Conservation (phyloP, 1,140 invertebrate genomes). For the Anoplolepis gracilipes region DNA sequence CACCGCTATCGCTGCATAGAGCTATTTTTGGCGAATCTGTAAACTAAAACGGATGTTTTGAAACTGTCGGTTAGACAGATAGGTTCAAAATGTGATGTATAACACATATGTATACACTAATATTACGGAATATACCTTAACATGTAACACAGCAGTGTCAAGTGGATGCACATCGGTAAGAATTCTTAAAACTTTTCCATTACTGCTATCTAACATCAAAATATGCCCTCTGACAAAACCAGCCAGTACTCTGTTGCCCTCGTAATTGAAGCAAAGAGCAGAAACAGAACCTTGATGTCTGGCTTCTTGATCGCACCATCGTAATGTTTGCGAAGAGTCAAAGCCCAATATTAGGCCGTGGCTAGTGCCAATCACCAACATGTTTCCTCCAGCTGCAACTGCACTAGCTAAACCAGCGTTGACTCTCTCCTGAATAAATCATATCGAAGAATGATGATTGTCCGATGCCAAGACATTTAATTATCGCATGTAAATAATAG, state of each 20-base stretch:
- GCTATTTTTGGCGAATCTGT: conserved; percentile 92
- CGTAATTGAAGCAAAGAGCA: conserved; percentile 94
- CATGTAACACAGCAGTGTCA: conserved; percentile 94
- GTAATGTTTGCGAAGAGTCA: conserved; percentile 93
- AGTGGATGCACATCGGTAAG: conserved; percentile 95
- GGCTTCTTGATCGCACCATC: conserved; percentile 93
- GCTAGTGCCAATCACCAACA: conserved; percentile 96
- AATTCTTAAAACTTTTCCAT: conserved; percentile 92
- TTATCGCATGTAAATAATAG: background rate
- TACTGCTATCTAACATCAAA: conserved; percentile 92
- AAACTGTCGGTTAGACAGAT: background rate
- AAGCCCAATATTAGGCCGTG: conserved; percentile 97
- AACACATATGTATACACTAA: background rate
- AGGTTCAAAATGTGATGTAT: background rate
- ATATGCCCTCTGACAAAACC: conserved; percentile 95
- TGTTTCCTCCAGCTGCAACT: conserved; percentile 91
- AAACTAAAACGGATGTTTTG: conserved; percentile 84
- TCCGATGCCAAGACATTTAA: conserved; percentile 16
- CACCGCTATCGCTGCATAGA: conserved; percentile 97
- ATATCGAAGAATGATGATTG: conserved; percentile 12
- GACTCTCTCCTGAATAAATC: conserved; percentile 90
- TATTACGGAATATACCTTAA: conserved; percentile 88
- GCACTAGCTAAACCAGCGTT: conserved; percentile 95
- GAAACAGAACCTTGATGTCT: conserved; percentile 94
- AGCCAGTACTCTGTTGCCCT: conserved; percentile 93